phyloP scores from a whole-genome alignment of 2,797 vertebrate species.

The Pangasius sanitwongsei region DNA sequence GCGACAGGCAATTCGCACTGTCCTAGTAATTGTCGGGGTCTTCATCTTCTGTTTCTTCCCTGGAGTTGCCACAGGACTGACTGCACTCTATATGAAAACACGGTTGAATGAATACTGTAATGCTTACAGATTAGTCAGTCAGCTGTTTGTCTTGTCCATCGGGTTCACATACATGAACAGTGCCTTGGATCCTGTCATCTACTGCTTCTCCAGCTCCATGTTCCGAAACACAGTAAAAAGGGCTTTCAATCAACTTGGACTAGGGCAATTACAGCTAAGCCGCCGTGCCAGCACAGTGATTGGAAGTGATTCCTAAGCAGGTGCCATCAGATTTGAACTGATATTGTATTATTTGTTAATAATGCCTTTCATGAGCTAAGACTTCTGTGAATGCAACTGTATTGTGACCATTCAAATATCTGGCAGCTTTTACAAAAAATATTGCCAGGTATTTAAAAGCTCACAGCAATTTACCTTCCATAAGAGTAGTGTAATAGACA shows the following conservation, averaged over 20 bases:
- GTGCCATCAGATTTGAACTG: not conserved
- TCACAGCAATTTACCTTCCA: not conserved
- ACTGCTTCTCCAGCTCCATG: conserved; percentile 72
- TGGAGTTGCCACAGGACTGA: conserved; percentile 67
- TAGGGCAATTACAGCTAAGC: conserved; percentile 50
- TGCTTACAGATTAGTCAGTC: not conserved
- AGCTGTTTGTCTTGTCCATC: conserved; percentile 67
- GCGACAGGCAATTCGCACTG: conserved; percentile 58
- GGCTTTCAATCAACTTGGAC: conserved; percentile 39
- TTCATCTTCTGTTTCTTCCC: conserved; percentile 78
- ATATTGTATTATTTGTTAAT: not conserved
- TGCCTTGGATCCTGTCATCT: conserved; percentile 71
- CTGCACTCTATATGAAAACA: not conserved
- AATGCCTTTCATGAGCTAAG: not conserved
- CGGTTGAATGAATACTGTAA: conserved; percentile 30
- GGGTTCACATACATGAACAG: conserved; percentile 77
- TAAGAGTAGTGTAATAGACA: not conserved
- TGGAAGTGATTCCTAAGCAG: conserved; percentile 21
- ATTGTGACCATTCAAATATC: not conserved
- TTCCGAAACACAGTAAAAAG: conserved; percentile 64
- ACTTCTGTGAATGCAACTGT: not conserved
- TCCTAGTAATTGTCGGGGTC: conserved; percentile 61
- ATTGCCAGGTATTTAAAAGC: not conserved
- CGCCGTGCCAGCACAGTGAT: conserved; percentile 28
- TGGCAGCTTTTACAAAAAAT: not conserved